These are phyloP conservation scores for Uloborus diversus DNA, from an alignment of 1,140 invertebrate genomes.

Conservation along the genomic window DNA sequence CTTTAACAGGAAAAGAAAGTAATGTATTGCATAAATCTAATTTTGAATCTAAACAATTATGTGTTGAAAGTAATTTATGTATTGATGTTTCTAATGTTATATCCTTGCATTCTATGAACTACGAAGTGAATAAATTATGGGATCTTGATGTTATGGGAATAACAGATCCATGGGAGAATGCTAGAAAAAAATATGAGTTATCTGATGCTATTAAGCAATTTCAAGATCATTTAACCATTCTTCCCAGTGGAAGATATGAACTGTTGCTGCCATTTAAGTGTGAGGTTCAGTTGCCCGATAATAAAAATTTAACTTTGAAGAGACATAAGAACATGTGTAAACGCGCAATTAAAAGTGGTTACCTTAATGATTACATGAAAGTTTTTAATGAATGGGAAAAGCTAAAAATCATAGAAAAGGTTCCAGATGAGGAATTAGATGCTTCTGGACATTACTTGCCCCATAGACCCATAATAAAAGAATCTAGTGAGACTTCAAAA, in stretches of 20 bases:
- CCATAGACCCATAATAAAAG: constrained; percentile 58
- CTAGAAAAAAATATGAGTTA: no score
- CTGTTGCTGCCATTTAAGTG: background rate
- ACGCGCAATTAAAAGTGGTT: background rate
- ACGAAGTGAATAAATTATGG: background rate
- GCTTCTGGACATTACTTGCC: constrained; percentile 55
- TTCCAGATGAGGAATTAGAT: background rate
- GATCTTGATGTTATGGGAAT: background rate
- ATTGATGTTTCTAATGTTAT: background rate
- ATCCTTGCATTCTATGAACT: background rate
- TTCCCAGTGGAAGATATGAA: background rate
- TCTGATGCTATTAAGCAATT: background rate
- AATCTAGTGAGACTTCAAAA: constrained; percentile 45
- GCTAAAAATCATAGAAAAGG: constrained; percentile 39
- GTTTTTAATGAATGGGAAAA: constrained; percentile 7
- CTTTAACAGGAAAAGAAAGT: background rate
- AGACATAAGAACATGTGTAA: background rate
- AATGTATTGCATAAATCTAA: no score
- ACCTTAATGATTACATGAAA: background rate
- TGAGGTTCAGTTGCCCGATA: background rate
- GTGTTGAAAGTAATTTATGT: background rate
- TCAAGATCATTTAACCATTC: background rate
- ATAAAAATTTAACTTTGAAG: background rate
- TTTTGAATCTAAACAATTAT: no score
- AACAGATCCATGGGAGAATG: background rate